phyloP scores from a whole-genome alignment of 2,113 vertebrate species.

The Pelecanoides urinatrix region DNA sequence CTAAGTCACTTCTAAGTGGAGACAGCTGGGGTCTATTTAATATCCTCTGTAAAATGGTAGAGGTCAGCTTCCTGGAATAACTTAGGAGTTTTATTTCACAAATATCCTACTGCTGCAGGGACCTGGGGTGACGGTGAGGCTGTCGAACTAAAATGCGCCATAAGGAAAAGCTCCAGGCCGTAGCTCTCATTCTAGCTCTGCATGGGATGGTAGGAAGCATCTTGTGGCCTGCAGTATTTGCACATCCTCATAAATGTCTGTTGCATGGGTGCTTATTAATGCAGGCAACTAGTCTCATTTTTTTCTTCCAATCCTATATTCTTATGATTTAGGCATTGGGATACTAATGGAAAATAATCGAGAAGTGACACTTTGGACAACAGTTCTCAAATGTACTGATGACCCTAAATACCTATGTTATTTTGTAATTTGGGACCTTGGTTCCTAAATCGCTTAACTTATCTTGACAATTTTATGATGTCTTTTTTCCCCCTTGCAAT shows the following conservation, averaged over 20 bases:
- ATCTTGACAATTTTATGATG: background rate
- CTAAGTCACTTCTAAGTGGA: constrained; percentile 52
- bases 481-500: background rate
- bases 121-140: background rate
- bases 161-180: background rate
- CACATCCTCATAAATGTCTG: background rate
- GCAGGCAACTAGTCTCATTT: background rate
- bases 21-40: constrained; percentile 56
- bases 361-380: background rate
- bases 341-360: background rate
- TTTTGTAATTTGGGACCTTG: background rate
- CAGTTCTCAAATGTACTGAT: background rate
- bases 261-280: background rate
- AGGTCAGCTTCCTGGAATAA: constrained; percentile 59
- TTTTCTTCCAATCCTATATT: background rate
- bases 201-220: background rate
- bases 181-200: background rate
- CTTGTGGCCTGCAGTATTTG: background rate
- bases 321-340: background rate
- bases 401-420: background rate
- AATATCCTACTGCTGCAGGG: background rate
- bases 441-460: background rate
- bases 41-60: constrained; percentile 52
- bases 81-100: background rate
- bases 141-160: rapidly evolving